Conservation (phyloP, 1,140 invertebrate genomes). For the Mactra quadrangularis region DNA sequence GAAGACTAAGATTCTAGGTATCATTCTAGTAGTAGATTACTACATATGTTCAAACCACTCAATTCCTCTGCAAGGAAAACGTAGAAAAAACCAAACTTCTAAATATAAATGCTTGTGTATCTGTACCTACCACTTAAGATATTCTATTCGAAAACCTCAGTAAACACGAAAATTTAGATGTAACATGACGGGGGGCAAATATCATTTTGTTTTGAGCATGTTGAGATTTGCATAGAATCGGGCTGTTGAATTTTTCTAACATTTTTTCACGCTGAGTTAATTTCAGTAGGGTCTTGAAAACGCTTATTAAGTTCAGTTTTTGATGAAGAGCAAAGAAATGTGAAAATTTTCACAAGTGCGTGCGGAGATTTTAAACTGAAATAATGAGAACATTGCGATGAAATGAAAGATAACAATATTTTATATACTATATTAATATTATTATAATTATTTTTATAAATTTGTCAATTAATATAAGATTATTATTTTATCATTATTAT, state of each 20-base stretch:
- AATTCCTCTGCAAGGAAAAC: no score
- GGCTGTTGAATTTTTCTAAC: constrained; percentile 26
- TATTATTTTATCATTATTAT: no score
- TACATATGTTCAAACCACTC: no score
- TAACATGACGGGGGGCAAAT: constrained; percentile 2
- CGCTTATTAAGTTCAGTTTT: constrained; percentile 18
- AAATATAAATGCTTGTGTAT: constrained; percentile 22
- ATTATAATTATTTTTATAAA: no score
- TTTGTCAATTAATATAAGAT: no score
- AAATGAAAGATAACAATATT: no score
- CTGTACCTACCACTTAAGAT: constrained; percentile 29
- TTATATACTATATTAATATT: no score
- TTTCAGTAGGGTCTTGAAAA: constrained; percentile 30
- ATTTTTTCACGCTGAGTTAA: constrained; percentile 22
- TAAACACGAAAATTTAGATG: constrained; percentile 44
- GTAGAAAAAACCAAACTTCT: no score
- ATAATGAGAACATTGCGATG: no score
- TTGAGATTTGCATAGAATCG: constrained; percentile 11
- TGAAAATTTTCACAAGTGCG: constrained; percentile 5
- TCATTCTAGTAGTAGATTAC: no score
- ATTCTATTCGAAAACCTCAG: constrained; percentile 3
- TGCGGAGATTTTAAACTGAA: no score
- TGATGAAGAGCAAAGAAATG: constrained; percentile 47
- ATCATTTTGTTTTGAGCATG: constrained; percentile 25
- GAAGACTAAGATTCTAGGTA: no score